phyloP scores from a whole-genome alignment of 1,140 invertebrate genomes.

The Ceratitis capitata region DNA sequence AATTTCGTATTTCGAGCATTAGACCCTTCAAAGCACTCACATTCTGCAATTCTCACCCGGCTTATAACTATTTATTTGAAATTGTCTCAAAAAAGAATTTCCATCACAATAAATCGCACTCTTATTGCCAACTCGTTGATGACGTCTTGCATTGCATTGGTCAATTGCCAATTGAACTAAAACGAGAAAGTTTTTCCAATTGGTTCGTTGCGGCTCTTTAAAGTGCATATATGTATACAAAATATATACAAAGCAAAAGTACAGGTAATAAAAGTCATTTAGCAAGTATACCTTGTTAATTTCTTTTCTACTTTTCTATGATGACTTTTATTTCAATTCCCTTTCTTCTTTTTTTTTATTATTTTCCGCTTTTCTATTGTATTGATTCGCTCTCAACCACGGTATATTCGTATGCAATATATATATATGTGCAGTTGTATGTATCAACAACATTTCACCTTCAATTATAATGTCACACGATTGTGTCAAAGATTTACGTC shows the following conservation, averaged over 20 bases:
- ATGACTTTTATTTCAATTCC: not conserved
- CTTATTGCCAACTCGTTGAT: slow-evolving; percentile 20
- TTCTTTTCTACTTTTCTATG: not conserved
- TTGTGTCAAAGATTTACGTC: slow-evolving; percentile 31
- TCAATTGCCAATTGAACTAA: slow-evolving; percentile 30
- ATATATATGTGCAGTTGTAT: too few relatives aligned
- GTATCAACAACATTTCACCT: slow-evolving; percentile 27
- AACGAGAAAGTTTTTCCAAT: not conserved
- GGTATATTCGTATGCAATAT: not conserved
- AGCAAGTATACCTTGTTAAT: not conserved
- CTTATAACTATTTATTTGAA: not conserved
- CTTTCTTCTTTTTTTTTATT: not conserved
- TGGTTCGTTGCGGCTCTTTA: not conserved
- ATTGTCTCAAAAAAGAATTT: not conserved
- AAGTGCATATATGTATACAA: not conserved
- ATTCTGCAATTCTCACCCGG: not conserved
- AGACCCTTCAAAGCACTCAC: too few relatives aligned
- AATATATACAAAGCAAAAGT: not conserved
- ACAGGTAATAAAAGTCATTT: not conserved
- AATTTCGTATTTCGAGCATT: too few relatives aligned
- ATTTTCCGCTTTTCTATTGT: not conserved
- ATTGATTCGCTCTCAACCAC: not conserved
- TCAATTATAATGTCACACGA: slow-evolving; percentile 28
- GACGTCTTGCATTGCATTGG: slow-evolving; percentile 33
- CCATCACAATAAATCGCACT: not conserved